Evolutionary conservation across 2,888 invertebrate genomes (phyloP), one percentile per base, ranked within the genome.

Genomic region (Escarpia spicata): DNA sequence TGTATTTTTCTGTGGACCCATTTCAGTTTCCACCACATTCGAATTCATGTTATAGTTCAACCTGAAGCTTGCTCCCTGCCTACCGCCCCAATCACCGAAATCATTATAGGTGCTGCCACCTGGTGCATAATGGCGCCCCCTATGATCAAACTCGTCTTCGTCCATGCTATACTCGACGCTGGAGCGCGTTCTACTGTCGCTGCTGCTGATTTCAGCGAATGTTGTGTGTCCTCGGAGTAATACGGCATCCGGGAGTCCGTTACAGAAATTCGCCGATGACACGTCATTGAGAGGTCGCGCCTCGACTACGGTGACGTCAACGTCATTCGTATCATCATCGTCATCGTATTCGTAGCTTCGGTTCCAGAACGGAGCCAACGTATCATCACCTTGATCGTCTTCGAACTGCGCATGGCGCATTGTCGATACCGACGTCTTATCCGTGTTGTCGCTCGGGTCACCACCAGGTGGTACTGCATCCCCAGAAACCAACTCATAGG

Each of bases 211-310:
- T 26, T 75, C 75, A 26, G 75, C 6, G 26, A 75, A 75, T 4
- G 75, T 26, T 4, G 75, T 4, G 2, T 26, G 75, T 75, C 2
- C 75, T 75, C n/a, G 60, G n/a, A 43, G 31, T 45, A 43, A 43
- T 44, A 43, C 90, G 91, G 44, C 90, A 44, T 92, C n/a, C 75
- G 75, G 75, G 75, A 75, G 75, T 26, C 75, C 75, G 90, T 94
- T 94, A 19, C n/a, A 91, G 52, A 94, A 94, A 91, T 93, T 93
- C 19, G 93, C 93, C n/a, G 92, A 91, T 4, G 93, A 93, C 75
- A 94, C 93, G n/a, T 94, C 92, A 58, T 94, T 94, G 19, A 94
- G 92, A 15, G 94, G 92, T 90, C 91, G 91, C n/a, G 93, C 93
- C 91, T 93, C 89, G 52, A 94, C 92, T 0, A 93, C 43, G 12